Evolutionary conservation across 2,888 invertebrate genomes (phyloP).

Genomic region (Uloborus plumipes): DNA sequence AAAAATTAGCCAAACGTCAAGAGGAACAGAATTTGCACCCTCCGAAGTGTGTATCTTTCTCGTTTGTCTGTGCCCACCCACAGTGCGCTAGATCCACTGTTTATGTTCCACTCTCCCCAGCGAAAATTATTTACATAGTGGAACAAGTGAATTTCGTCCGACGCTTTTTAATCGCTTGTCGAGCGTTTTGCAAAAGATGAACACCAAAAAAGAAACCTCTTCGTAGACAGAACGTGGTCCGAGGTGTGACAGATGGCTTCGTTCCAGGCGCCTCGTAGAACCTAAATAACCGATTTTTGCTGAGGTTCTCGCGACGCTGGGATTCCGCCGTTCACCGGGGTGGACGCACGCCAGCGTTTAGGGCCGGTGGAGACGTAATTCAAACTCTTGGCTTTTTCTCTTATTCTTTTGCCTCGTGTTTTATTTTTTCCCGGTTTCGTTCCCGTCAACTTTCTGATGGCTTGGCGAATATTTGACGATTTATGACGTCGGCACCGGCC

Average conservation of each 20-base stretch:
- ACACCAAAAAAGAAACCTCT: too few species aligned
- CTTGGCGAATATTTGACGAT: constrained; percentile 59
- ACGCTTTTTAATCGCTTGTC: too few species aligned
- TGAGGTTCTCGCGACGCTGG: constrained; percentile 42
- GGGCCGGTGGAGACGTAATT: constrained; percentile 30
- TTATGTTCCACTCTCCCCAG: too few species aligned
- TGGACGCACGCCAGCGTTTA: constrained; percentile 48
- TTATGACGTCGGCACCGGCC: constrained; percentile 47
- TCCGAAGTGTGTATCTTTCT: too few species aligned
- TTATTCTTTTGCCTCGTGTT: background rate
- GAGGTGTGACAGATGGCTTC: constrained; percentile 49
- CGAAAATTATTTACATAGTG: too few species aligned
- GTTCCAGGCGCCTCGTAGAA: constrained; percentile 56
- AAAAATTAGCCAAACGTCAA: too few species aligned
- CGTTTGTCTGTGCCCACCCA: too few species aligned
- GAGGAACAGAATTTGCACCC: too few species aligned
- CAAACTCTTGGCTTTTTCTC: constrained; percentile 9
- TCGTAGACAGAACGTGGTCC: constrained; percentile 44
- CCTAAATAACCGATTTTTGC: constrained; percentile 59
- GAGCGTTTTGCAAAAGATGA: too few species aligned
- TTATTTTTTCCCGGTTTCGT: background rate
- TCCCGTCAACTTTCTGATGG: constrained; percentile 25
- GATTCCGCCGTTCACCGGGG: constrained; percentile 47
- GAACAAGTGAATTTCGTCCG: too few species aligned
- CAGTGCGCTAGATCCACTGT: too few species aligned